phyloP scores from a whole-genome alignment of 2,113 vertebrate genomes.

The Toxostoma redivivum region DNA sequence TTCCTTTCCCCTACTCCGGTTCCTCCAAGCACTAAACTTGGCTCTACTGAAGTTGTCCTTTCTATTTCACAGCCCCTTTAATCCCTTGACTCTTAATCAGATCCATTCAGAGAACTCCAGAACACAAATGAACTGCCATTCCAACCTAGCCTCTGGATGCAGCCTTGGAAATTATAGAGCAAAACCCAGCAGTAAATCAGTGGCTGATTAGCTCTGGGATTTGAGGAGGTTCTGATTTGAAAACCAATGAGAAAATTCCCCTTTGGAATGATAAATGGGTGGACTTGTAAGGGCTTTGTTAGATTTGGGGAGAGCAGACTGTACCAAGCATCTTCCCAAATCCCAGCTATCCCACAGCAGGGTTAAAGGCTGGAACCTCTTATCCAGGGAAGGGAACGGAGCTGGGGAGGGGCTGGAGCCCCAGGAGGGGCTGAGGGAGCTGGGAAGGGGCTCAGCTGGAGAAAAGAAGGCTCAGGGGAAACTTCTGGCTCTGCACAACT shows the following conservation, averaged over 20 bases:
- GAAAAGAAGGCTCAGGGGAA: background rate
- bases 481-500: background rate
- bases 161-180: constrained; percentile 9
- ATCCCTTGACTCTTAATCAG: background rate
- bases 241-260: constrained; percentile 19
- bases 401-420: background rate
- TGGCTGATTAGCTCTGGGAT: constrained; percentile 17
- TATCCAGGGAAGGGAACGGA: fast-evolving
- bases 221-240: constrained; percentile 19
- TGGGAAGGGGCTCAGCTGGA: background rate
- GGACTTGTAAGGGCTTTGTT: background rate
- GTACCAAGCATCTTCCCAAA: background rate
- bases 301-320: background rate
- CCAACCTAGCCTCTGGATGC: background rate
- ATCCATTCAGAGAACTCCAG: constrained; percentile 1
- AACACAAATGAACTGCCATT: background rate
- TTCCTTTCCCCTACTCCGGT: background rate
- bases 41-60: background rate
- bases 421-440: background rate
- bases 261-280: background rate
- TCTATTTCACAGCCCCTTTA: background rate
- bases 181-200: constrained; percentile 28
- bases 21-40: background rate
- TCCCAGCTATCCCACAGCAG: background rate
- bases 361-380: background rate